These are phyloP conservation scores for Megaceryle maxima DNA, from an alignment of 2,113 vertebrate species.

Conservation along the genomic window DNA sequence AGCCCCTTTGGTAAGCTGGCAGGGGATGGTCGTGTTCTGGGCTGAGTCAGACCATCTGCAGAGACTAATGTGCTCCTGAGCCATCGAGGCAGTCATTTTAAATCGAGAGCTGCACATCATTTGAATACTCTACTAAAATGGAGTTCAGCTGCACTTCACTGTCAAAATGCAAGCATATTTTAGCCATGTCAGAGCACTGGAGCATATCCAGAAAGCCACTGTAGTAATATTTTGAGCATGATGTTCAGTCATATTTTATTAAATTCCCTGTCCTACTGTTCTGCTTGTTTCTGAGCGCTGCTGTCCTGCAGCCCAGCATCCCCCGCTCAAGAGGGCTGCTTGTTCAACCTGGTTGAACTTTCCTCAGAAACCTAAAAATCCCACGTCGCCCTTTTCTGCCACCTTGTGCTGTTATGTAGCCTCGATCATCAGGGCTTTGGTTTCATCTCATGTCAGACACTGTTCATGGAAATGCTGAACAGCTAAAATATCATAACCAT, in stretches of 20 bases:
- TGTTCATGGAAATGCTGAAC: rapidly evolving
- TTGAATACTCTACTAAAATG: not conserved
- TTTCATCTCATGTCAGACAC: not conserved
- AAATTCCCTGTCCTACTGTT: not conserved
- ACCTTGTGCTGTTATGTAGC: not conserved
- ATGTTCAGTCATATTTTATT: constrained; percentile 13
- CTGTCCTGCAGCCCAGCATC: not conserved
- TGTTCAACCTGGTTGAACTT: not conserved
- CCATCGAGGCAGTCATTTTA: not conserved
- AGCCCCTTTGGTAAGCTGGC: not conserved
- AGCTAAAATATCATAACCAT: not conserved
- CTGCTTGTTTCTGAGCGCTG: not conserved
- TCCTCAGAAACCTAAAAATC: not conserved
- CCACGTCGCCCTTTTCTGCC: not conserved
- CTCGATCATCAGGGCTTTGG: not conserved
- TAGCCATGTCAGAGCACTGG: not conserved
- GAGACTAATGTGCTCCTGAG: not conserved
- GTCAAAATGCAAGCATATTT: not conserved
- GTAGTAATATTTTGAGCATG: not conserved
- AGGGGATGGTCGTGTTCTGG: not conserved
- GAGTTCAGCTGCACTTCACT: not conserved
- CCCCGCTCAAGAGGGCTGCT: not conserved
- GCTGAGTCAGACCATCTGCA: not conserved
- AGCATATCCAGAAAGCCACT: not conserved
- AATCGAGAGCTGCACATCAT: not conserved